Conservation (phyloP, 2,888 invertebrate genomes). For the Reticulitermes lucifugus region DNA sequence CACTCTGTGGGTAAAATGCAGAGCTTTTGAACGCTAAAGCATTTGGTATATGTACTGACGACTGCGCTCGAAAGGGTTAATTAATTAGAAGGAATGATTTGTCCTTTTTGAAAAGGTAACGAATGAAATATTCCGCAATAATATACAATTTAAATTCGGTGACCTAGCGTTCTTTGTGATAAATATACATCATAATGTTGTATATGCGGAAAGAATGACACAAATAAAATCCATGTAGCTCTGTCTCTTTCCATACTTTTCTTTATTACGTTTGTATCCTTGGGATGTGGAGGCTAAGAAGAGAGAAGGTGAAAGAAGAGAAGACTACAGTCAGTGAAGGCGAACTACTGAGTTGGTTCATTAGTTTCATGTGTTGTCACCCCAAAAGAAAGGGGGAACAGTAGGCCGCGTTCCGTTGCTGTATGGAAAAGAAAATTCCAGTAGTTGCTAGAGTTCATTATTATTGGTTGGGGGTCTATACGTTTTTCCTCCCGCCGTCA, state of each 20-base stretch:
- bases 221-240: neutral
- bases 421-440: neutral
- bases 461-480: neutral
- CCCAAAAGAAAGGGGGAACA: neutral
- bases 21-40: no score
- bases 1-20: no score
- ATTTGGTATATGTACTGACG: no score
- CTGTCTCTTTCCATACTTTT: neutral
- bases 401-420: neutral
- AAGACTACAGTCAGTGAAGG: neutral
- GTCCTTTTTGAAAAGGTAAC: no score
- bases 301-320: neutral
- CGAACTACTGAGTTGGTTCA: conserved; percentile 30
- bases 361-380: conserved; percentile 39
- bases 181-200: neutral
- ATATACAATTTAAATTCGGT: neutral
- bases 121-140: no score
- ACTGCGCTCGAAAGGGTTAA: no score
- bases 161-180: neutral
- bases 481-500: neutral
- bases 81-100: no score
- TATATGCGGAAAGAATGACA: conserved; percentile 14
- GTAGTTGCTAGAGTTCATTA: conserved; percentile 17
- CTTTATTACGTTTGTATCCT: neutral
- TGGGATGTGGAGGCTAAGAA: neutral